Percentiles rank a stretch among this genome's conserved stretches.
Evolutionary conservation across 1,140 invertebrate genomes (phyloP).

Genomic region (Portunus trituberculatus): DNA sequence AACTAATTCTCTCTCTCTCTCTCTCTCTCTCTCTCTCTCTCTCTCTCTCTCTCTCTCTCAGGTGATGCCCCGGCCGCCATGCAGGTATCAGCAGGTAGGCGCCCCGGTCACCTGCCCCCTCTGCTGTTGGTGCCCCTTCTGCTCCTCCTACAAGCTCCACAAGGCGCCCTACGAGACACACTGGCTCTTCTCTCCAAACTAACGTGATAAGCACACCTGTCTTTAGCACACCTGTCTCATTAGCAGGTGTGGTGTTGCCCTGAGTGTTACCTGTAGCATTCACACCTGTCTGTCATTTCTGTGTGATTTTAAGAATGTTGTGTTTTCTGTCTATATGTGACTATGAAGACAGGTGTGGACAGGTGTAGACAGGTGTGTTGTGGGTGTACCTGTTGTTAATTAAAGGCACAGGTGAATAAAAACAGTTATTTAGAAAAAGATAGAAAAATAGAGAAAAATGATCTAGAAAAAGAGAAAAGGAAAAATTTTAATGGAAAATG

Average conservation of each 20-base stretch:
- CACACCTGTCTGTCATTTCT: neutral
- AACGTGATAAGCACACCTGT: neutral
- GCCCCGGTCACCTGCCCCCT: neutral
- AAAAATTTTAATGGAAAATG: no score
- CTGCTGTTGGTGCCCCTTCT: slow-evolving; percentile 4
- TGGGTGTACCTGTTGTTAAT: no score
- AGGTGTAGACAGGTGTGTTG: no score
- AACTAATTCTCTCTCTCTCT: no score
- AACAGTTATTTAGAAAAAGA: no score
- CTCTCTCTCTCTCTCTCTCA: neutral
- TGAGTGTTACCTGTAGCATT: no score
- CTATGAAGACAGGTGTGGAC: no score
- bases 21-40: neutral
- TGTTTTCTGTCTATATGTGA: no score
- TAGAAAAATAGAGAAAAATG: no score
- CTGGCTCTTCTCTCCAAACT: neutral
- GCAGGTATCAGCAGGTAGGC: slow-evolving; percentile 1
- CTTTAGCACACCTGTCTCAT: neutral
- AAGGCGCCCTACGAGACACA: neutral
- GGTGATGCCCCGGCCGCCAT: slow-evolving; percentile 42
- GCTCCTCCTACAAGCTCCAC: no score
- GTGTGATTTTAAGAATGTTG: neutral
- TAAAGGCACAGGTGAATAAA: no score
- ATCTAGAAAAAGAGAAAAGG: no score
- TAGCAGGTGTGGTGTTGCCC: neutral